Conservation (phyloP, 2,797 vertebrate species). For the Dendrocincla fuliginosa region DNA sequence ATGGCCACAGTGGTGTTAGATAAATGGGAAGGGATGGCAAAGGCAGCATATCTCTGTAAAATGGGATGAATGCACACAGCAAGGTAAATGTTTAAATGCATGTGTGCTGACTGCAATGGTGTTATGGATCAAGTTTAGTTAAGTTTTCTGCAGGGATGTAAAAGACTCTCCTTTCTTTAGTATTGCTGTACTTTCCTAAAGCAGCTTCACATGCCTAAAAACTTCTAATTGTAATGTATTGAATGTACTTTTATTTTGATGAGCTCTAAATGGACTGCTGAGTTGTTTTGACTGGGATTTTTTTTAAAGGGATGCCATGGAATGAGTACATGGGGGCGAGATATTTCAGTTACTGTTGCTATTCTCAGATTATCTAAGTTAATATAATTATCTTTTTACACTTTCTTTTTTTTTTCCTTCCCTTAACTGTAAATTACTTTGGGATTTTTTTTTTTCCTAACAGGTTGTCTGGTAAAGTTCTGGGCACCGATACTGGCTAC, state of each 20-base stretch:
- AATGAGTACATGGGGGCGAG: not conserved
- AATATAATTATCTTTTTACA: not conserved
- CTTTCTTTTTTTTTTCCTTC: not conserved
- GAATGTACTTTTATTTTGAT: not conserved
- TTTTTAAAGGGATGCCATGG: not conserved
- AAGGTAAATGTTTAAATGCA: not conserved
- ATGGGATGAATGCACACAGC: not conserved
- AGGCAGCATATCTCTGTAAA: not conserved
- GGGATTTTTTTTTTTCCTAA: not conserved
- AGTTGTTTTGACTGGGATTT: not conserved
- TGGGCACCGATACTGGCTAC: constrained; percentile 94
- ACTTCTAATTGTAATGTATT: not conserved
- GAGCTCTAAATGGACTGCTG: not conserved
- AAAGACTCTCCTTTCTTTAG: not conserved
- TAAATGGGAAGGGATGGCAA: not conserved
- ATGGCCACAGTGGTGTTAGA: not conserved
- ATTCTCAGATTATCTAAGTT: not conserved
- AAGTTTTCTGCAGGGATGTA: not conserved
- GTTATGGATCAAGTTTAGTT: not conserved
- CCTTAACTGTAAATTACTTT: not conserved
- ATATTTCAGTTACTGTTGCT: not conserved
- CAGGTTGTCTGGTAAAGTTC: constrained; percentile 92
- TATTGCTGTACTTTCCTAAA: not conserved
- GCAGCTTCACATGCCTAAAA: not conserved
- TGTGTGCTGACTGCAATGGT: not conserved